Percentiles rank a stretch among this genome's conserved stretches.
Conservation (phyloP, 2,797 vertebrate species). For the Coregonus sp. region DNA sequence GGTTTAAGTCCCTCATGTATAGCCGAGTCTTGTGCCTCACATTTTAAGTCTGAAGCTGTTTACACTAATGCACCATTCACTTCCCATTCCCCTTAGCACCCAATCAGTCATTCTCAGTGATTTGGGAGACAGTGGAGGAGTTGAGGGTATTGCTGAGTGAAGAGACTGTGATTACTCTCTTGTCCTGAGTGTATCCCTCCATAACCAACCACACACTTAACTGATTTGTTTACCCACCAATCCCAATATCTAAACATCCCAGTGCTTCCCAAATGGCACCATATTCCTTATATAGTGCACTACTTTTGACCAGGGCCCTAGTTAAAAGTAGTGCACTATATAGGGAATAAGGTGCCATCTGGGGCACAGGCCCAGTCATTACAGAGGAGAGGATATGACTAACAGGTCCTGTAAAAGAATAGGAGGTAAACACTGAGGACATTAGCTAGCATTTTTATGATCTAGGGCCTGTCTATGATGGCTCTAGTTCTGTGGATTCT, state of each 20-base stretch:
- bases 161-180: neutral
- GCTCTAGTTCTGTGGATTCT: neutral
- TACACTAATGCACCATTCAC: neutral
- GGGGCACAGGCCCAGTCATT: constrained; percentile 3
- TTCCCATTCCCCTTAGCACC: neutral
- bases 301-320: too few species aligned
- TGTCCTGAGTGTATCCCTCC: neutral
- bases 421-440: constrained; percentile 21
- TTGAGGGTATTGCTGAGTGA: neutral
- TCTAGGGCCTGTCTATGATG: neutral
- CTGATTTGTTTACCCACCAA: neutral
- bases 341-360: neutral
- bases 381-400: constrained; percentile 30
- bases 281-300: too few species aligned
- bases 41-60: neutral
- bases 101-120: neutral
- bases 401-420: constrained; percentile 19
- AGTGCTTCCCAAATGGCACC: too few species aligned
- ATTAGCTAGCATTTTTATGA: neutral
- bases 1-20: neutral
- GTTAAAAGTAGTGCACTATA: neutral
- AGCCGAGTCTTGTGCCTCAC: neutral
- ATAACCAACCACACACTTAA: neutral
- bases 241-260: constrained; percentile 3
- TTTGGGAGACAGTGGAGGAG: neutral